phyloP scores from a whole-genome alignment of 2,113 vertebrate species.

The Cyanoderma ruficeps region DNA sequence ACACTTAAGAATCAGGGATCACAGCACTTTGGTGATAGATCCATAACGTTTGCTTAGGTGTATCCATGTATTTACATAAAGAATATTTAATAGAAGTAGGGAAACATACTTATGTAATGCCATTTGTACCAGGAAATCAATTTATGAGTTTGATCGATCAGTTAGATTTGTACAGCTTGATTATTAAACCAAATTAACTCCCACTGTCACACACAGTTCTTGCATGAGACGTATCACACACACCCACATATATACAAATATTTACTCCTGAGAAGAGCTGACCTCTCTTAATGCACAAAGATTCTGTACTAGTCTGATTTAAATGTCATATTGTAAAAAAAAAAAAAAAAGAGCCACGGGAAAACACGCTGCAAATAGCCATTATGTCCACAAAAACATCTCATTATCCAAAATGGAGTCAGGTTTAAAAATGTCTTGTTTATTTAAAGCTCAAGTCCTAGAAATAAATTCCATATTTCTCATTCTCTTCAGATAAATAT shows the following conservation, averaged over 20 bases:
- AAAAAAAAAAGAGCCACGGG: not conserved
- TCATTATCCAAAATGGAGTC: conserved; percentile 30
- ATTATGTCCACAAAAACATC: conserved; percentile 18
- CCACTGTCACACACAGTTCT: not conserved
- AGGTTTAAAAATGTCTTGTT: conserved; percentile 16
- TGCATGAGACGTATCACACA: not conserved
- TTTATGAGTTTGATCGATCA: not conserved
- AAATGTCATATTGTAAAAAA: not conserved
- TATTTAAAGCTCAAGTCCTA: conserved; percentile 43
- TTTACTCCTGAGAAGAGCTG: conserved; percentile 29
- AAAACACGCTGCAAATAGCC: conserved; percentile 20
- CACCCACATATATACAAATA: conserved; percentile 24
- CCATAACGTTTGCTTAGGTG: not conserved
- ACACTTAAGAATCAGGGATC: not conserved
- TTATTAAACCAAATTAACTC: conserved; percentile 31
- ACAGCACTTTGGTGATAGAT: not conserved
- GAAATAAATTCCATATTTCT: conserved; percentile 34
- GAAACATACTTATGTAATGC: not conserved
- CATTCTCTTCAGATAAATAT: conserved; percentile 20
- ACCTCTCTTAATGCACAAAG: conserved; percentile 30
- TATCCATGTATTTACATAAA: not conserved
- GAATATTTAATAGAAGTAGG: not conserved
- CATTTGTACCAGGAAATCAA: not conserved
- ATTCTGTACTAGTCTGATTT: not conserved
- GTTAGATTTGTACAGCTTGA: conserved; percentile 23